Evolutionary conservation across 2,797 vertebrate genomes (phyloP).

Genomic region (Neosilurus hyrtlii): DNA sequence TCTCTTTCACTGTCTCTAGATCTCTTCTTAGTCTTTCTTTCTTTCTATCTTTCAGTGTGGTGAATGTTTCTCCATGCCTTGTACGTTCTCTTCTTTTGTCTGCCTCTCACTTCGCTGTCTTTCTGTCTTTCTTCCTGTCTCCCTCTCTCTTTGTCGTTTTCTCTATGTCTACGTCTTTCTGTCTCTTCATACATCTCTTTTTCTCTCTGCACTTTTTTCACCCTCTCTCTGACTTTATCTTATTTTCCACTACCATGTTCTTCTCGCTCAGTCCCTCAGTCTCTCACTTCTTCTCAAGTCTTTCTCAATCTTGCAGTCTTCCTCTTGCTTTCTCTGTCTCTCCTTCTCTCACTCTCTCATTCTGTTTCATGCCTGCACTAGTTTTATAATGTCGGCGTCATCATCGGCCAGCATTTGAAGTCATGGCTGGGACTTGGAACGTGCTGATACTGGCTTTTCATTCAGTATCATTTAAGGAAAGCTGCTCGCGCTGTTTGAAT

Average conservation of each 20-base stretch:
- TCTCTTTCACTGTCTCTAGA: no score
- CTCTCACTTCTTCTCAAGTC: neutral
- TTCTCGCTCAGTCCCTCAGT: neutral
- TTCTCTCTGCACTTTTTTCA: no score
- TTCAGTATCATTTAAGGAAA: neutral
- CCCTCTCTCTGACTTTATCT: neutral
- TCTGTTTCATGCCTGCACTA: slow-evolving; percentile 6
- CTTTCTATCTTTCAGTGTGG: neutral
- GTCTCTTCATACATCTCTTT: neutral
- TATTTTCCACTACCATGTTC: neutral
- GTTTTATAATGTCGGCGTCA: neutral
- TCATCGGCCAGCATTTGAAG: neutral
- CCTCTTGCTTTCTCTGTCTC: neutral
- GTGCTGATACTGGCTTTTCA: neutral
- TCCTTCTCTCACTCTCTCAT: neutral
- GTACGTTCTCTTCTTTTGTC: neutral
- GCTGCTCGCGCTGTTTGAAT: neutral
- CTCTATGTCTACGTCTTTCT: neutral
- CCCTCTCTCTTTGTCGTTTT: neutral
- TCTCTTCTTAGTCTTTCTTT: neutral
- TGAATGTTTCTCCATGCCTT: neutral
- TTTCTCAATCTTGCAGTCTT: neutral
- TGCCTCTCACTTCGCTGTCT: neutral
- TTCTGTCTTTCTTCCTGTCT: neutral
- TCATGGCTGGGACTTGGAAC: neutral